These are phyloP conservation scores for Diorhabda sublineata DNA, from an alignment of 1,140 invertebrate species.

Conservation along the genomic window DNA sequence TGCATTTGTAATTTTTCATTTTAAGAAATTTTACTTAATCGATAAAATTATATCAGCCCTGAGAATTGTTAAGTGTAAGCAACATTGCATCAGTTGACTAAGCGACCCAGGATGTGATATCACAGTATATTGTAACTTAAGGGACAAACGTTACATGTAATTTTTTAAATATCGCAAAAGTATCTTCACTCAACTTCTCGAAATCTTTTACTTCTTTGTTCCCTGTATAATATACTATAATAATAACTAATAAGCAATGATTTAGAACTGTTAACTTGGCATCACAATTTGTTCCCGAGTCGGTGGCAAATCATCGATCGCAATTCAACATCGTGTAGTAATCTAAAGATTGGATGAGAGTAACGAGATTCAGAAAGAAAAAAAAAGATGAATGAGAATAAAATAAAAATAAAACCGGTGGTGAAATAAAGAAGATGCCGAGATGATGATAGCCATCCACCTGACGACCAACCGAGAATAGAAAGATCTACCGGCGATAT, in stretches of 20 bases:
- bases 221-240: too few species aligned
- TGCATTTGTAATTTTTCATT: too few species aligned
- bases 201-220: too few species aligned
- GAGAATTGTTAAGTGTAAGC: too few species aligned
- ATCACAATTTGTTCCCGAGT: not conserved
- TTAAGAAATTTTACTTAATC: too few species aligned
- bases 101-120: too few species aligned
- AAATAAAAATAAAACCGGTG: not conserved
- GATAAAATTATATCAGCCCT: too few species aligned
- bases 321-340: not conserved
- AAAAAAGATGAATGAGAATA: not conserved
- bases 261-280: not conserved
- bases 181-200: too few species aligned
- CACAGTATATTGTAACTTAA: too few species aligned
- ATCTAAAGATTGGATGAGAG: not conserved
- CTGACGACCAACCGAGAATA: not conserved
- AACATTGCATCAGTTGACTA: too few species aligned
- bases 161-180: too few species aligned
- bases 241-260: not conserved
- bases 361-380: not conserved
- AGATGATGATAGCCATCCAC: not conserved
- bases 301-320: not conserved
- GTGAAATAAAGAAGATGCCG: slow-evolving; percentile 1
- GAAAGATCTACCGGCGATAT: not conserved
- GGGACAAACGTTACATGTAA: too few species aligned